Base-by-base conservation (phyloP, 1,140 invertebrate genomes). In the Anagrus nilaparvatae region DNA sequence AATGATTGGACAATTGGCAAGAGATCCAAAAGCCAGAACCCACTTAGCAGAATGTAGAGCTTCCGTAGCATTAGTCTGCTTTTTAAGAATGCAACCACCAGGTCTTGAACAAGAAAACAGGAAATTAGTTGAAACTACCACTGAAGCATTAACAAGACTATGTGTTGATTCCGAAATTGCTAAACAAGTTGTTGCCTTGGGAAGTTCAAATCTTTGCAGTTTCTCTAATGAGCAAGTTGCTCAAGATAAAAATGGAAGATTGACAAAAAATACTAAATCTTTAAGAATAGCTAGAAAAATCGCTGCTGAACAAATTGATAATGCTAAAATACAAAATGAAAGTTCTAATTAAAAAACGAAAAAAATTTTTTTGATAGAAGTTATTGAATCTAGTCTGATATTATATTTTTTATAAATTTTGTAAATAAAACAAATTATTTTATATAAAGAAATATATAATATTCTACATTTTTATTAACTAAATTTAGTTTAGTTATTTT, bases 71-170 rank as follows among this genome's bases (percentile, higher is more conserved):
- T 67, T 94, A 3, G 68, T 92, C 32, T 78, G 76, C 52, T 89
- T 91, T 55, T 63, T 90, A 10, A 75, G 86, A 46, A 71, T 77
- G 48, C 57, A 74, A 34, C 79, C 78, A n/a, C 69, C 72, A 13
- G 67, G 63, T 4, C 57, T 72, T 3, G 72, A 79, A 20, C 79
- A 85, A 8, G 79, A 81, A 16, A 83, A 86, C 48, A 62, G 76
- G 30, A 51, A 76, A 0, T 66, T 94, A n/a, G 82, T 87, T 48
- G 80, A 83, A 51, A 92, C 92, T 53, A 77, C 87, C 1, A 81
- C 87, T 2, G 85, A 89, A 31, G 87, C 89, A 14, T 69, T 95
- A 9, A 87, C 86, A 1, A 79, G 81, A 50, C 66, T 94, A 25
- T 86, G 82, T 49, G 76, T 78, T 21, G 76, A 88, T 24, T 70